Base-by-base conservation (phyloP, 2,113 vertebrate species). In the Oxyruncus cristatus region DNA sequence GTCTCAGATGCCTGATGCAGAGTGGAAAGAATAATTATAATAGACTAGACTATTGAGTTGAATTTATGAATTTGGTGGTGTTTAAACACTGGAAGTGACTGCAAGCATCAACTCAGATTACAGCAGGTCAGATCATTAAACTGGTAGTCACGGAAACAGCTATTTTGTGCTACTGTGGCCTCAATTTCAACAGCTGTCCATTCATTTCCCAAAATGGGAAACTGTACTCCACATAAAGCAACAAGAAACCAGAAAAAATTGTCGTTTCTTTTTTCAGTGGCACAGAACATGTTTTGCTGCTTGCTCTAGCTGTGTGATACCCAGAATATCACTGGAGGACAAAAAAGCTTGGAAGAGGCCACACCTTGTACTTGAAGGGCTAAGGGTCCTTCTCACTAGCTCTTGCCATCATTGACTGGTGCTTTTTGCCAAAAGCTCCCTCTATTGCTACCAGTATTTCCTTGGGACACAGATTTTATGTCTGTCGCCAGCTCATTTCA, bases 301-400 rank as follows among this genome's bases (percentile, higher is more conserved):
- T 61, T 74, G 16, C 19, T 65, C 4, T 28, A 59, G 27, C 11
- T 39, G 11, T 30, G 14, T 4, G 9, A 37, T 13, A 47, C 3
- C 17, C 12, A 44, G 42, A 72, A 2, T 32, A 47, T 6, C 28
- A 42, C 0, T 0, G 28, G 6, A 80, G 22, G 73, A 52, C 10
- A 8, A 27, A n/a, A 14, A 8, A 61, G 14, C 42, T 14, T 42
- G 46, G 28, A 55, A 70, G 44, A 73, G 17, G 37, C 20, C 9
- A 39, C 5, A 14, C 12, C 2, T 14, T 24, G 13, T 26, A 30
- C 9, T 47, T 44, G 39, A 66, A 61, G 6, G 9, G n/a, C 17
- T 44, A 22, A 30, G 11, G 3, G 23, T 24, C 20, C 44, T 70
- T 17, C 47, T 27, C 41, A 6, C 42, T 50, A n/a, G 5, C 42